Evolutionary conservation across 2,888 invertebrate species (phyloP).

Genomic region (Rosalia funebris): DNA sequence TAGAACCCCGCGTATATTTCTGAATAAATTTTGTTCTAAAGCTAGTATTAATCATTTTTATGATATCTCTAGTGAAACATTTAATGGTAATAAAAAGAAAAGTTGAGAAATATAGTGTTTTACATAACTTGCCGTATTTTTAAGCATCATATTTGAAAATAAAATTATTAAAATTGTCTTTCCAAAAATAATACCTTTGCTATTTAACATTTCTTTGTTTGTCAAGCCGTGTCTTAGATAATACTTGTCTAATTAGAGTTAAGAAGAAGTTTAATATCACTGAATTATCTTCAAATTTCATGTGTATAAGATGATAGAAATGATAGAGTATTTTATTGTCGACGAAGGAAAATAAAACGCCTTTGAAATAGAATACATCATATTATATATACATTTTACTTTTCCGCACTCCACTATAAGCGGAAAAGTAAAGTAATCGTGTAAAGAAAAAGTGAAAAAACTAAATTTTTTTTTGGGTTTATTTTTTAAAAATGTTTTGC

Average conservation of each 20-base stretch:
- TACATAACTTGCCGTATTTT: background rate
- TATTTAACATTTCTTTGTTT: background rate
- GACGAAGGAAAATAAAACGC: no score
- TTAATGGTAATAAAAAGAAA: background rate
- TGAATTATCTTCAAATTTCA: no score
- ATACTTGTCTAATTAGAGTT: background rate
- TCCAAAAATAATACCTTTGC: background rate
- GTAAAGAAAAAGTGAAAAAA: no score
- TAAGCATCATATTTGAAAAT: background rate
- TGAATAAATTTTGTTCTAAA: background rate
- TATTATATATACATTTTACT: no score
- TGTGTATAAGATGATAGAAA: no score
- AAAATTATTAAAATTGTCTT: background rate
- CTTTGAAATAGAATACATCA: no score
- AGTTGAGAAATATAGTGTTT: background rate
- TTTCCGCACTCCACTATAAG: no score
- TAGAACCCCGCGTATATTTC: background rate
- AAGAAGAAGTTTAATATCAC: no score
- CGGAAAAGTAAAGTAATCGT: no score
- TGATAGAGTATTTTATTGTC: no score
- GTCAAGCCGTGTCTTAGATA: background rate
- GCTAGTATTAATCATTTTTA: background rate
- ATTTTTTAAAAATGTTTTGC: no score
- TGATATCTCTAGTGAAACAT: background rate
- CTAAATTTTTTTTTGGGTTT: no score